Conservation (phyloP, 2,113 vertebrate species). For the Pongo pygmaeus region DNA sequence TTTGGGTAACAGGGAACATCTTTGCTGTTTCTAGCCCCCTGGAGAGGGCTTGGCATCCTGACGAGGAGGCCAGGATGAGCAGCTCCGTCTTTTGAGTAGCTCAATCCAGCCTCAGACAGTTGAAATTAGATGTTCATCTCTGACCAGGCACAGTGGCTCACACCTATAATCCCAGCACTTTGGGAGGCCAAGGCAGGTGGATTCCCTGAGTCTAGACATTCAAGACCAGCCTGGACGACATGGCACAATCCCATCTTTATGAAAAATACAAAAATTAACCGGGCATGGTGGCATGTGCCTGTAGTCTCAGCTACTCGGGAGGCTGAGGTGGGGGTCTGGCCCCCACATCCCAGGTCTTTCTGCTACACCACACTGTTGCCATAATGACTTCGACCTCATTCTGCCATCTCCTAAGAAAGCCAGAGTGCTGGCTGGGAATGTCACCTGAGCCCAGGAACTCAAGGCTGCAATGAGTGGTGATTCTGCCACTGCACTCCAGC, state of each 20-base stretch:
- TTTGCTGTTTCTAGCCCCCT: background rate
- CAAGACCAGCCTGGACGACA: no score
- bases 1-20: background rate
- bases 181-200: no score
- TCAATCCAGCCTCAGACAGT: background rate
- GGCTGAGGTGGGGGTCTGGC: background rate
- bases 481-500: no score
- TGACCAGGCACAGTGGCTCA: no score
- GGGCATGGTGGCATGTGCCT: no score
- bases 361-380: background rate
- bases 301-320: no score
- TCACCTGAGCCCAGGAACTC: no score
- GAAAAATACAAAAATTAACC: no score
- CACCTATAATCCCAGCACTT: no score
- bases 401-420: background rate
- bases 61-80: background rate
- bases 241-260: no score
- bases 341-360: background rate
- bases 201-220: no score
- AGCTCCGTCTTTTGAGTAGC: background rate
- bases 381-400: background rate
- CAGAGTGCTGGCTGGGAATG: background rate
- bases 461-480: no score
- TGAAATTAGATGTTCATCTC: conserved; percentile 14
- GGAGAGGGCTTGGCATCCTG: background rate